Evolutionary conservation across 2,113 vertebrate genomes (phyloP), one percentile per base, ranked within the genome.

Genomic region (Dolichallabes microphthalmus): DNA sequence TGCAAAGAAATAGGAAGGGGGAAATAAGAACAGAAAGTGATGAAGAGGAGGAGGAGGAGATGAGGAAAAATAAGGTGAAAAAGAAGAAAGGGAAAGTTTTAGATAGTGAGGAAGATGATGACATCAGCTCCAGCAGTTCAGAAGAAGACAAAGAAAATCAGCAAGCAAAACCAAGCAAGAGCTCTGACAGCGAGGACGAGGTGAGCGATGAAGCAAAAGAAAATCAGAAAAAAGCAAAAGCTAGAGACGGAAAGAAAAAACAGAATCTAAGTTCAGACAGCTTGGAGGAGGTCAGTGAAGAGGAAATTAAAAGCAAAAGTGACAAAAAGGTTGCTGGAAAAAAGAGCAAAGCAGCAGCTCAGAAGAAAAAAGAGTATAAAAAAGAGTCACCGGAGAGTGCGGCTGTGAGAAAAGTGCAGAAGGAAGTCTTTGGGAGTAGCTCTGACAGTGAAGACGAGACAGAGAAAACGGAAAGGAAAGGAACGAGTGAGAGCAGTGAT

Each of bases 401-500:
- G 35, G 19, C 80, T 25, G 88, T 89, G 39, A 85, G 82, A 61
- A 82, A 77, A 80, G 83, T 89, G 35, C 80, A 89, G 61, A 89
- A 87, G 27, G 80, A 87, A 55, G 88, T 89, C 39, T 89, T 89
- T 39, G 88, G 86, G 60, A 89, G 86, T 76, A 85, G 66, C 52
- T 78, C 60, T 63, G 76, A 71, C 27, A 83, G 85, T 50, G 77
- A 91, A 17, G 64, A 45, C 27, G 39, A 7, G 35, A 50, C 52
- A 45, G 8, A 27, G 7, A 87, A 66, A 60, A 22, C 32, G 17
- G 64, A 74, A 53, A 45, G 52, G 9, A 82, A 79, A 39, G 52
- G 19, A 45, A 68, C 25, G 3, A 27, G 78, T 20, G 27, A 79
- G 13, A 77, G 53, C 12, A 17, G 75, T 27, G 52, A 73, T 7